Percentiles rank a stretch among this genome's conserved stretches.
Conservation (phyloP, 2,888 invertebrate genomes). For the Eilema caniola region DNA sequence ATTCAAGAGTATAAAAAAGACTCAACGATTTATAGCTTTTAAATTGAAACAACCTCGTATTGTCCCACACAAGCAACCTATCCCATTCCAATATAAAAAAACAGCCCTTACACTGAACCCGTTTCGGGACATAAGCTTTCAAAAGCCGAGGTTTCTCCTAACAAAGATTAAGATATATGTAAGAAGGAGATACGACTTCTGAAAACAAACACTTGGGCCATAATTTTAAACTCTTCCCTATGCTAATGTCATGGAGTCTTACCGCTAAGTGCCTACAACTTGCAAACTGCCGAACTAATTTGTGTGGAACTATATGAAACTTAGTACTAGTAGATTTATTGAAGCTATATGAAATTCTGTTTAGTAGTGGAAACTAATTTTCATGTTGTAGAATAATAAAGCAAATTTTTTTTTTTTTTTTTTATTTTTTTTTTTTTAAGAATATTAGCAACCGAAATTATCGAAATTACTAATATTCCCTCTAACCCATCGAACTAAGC, state of each 20-base stretch:
- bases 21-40: background rate
- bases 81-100: background rate
- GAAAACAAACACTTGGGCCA: background rate
- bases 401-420: too few species aligned
- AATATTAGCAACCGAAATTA: too few species aligned
- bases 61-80: background rate
- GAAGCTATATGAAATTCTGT: background rate
- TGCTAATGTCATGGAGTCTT: background rate
- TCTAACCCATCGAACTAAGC: too few species aligned
- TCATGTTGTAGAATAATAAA: background rate
- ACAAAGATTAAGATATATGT: background rate
- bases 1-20: background rate
- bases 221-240: constrained; percentile 14
- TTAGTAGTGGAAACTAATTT: background rate
- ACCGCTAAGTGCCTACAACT: constrained; percentile 15
- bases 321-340: constrained; percentile 14
- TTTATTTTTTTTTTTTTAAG: too few species aligned
- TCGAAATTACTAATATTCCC: too few species aligned
- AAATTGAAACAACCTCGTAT: background rate
- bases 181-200: background rate
- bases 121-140: background rate
- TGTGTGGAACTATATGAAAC: constrained; percentile 7
- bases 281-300: constrained; percentile 19
- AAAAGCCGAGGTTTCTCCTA: background rate
- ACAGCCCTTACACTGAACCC: background rate